Percentiles rank a stretch among this genome's conserved stretches.
Evolutionary conservation across 2,888 invertebrate genomes (phyloP).

Genomic region (Drosophila sordidula): DNA sequence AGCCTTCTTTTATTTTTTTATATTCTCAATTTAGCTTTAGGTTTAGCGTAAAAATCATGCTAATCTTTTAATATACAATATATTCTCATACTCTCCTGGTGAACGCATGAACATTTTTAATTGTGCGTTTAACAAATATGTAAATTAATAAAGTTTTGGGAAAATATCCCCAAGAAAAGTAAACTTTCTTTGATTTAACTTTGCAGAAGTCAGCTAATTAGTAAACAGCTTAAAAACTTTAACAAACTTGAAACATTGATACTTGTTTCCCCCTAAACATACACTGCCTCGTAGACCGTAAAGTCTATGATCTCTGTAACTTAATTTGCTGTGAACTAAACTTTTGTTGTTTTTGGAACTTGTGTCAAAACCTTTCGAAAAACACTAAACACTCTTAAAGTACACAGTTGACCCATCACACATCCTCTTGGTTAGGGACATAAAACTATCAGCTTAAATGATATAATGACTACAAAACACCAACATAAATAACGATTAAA

Average conservation of each 20-base stretch:
- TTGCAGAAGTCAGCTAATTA: slow-evolving; percentile 28
- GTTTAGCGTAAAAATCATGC: too few relatives aligned
- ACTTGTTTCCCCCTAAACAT: not conserved
- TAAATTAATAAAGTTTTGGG: too few relatives aligned
- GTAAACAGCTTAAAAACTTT: slow-evolving; percentile 28
- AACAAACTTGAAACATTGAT: slow-evolving; percentile 16
- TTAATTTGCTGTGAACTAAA: slow-evolving; percentile 24
- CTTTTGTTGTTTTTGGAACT: slow-evolving; percentile 43
- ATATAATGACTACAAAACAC: slow-evolving; percentile 45
- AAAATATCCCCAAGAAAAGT: not conserved
- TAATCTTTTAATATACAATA: too few relatives aligned
- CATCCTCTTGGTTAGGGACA: slow-evolving; percentile 18
- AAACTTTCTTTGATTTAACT: slow-evolving; percentile 26
- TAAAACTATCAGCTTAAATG: slow-evolving; percentile 60
- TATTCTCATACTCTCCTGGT: too few relatives aligned
- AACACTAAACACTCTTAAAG: slow-evolving; percentile 26
- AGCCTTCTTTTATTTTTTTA: too few relatives aligned
- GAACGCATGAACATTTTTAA: too few relatives aligned
- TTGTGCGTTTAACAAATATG: too few relatives aligned
- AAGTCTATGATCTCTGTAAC: not conserved
- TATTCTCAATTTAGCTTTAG: too few relatives aligned
- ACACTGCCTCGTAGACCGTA: not conserved
- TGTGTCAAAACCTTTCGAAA: slow-evolving; percentile 36
- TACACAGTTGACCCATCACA: slow-evolving; percentile 49
- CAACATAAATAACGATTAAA: slow-evolving; percentile 55